A percentile compares a stretch with the other conserved stretches of the same genome.
These are phyloP conservation scores for Pectinophora gossypiella DNA, from an alignment of 1,140 invertebrate species.

Conservation along the genomic window DNA sequence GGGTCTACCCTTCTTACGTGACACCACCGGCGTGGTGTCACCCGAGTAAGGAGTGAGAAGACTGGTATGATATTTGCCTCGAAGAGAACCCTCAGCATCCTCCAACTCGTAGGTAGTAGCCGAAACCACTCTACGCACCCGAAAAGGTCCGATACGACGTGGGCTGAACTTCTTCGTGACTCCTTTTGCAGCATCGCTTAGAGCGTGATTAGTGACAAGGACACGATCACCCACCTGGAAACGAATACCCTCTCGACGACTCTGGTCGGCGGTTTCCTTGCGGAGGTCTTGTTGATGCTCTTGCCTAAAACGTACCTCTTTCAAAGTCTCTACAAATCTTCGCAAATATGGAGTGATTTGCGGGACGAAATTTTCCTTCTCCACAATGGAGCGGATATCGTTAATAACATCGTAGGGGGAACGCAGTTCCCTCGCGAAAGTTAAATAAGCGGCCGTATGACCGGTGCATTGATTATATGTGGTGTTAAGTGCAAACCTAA, in stretches of 20 bases:
- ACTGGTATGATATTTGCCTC: no score
- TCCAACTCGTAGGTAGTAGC: no score
- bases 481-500: conserved; percentile 29
- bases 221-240: not conserved
- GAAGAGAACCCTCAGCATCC: no score
- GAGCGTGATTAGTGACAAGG: no score
- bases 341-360: conserved; percentile 13
- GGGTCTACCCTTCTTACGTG: no score
- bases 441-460: conserved; percentile 58
- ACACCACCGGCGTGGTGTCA: no score
- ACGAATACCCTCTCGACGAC: not conserved
- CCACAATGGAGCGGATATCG: conserved; percentile 28
- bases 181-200: no score
- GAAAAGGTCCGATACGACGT: no score
- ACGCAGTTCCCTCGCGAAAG: conserved; percentile 33
- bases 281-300: not conserved
- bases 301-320: not conserved
- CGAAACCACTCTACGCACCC: no score
- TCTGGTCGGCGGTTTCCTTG: not conserved
- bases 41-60: no score
- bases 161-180: no score
- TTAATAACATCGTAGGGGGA: conserved; percentile 27
- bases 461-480: conserved; percentile 30
- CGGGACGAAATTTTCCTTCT: conserved; percentile 32
- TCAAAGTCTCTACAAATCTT: not conserved